Evolutionary conservation across 2,113 vertebrate genomes (phyloP), one percentile per base, ranked within the genome.

Genomic region (Triplophysa dalaica): DNA sequence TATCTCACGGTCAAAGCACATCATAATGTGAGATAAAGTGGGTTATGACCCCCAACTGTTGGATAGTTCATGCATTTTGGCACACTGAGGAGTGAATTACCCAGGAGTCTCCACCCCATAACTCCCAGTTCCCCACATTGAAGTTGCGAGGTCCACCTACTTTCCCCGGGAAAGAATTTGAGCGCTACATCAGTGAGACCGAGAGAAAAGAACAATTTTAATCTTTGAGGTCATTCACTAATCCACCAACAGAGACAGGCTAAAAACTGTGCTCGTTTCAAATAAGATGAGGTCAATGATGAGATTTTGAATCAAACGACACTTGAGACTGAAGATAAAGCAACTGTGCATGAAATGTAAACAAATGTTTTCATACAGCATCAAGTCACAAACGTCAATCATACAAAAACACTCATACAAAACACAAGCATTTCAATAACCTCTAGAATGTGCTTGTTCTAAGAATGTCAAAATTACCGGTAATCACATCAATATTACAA

Each of bases 81-180:
- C 90, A 91, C 87, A 87, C 85, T 83, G 78, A 83, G 89, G 89
- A 92, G 86, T 81, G 87, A 84, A 83, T 90, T 93, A 93, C 91
- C 91, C 94, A 94, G 82, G 87, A 94, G 87, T 93, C 93, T 93
- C 91, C 92, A 87, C 88, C 92, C 92, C 90, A 90, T 81, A 94
- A 89, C 91, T 95, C 90, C 92, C 93, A 93, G 87, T 89, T 87
- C 87, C 92, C 91, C 89, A 91, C 22, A 43, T 86, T 91, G 92
- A 94, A 94, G 87, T 87, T 92, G 85, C 91, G 22, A 90, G 90
- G 81, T 90, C 92, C 86, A 16, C 89, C 90, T 92, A 91, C 87
- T 90, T 91, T 92, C 86, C 90, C 83, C 21, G 83, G 91, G 83
- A 92, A 91, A 87, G 88, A 91, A 89, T 88, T 87, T 13, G 82